Evolutionary conservation across 1,140 invertebrate species (phyloP), one percentile per base, ranked within the genome.

Genomic region (Drosophila funebris): DNA sequence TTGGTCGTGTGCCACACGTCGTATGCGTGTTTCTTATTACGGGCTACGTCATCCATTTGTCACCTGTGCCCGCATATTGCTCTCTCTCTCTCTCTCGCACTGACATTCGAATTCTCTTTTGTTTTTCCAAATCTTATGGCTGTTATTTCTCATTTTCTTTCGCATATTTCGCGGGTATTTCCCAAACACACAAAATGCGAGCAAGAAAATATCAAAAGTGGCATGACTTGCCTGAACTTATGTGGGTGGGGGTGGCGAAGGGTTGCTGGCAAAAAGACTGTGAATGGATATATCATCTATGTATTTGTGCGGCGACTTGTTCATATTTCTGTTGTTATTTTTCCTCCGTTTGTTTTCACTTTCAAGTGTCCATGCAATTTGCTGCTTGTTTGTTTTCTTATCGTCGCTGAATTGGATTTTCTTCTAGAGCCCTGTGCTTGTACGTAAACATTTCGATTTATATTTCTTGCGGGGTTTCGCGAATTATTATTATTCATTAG

Each of bases 11-110:
- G 83, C 63, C 82, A 87, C 83, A 82, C 68, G 82, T 75, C 83
- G 82, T 87, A 87, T 87, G 83, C 78, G 83, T 88, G 82, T 88
- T 87, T 81, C 78, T 82, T 82, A 75, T 78, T 62, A 67, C 18
- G 57, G 64, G 43, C 81, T 88, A 87, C 83, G 83, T 88, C 84
- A 89, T 88, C 76, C 61, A 31, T 74, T 60, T 67, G 66, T 78
- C 83, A 87, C 78, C 83, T 87, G 77, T 66, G 46, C 48, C 57
- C 36, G 66, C 60, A 48, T 31, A 24, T 39, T 72, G 24, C n/a
- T 24, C 44, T 39, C 18, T 39, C 39, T 60, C 39, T 50, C 7
- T 24, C 6, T 4, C 14, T 13, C 9, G 18, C 37, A 33, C 6
- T 56, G 20, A 13, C 29, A 18, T 29, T 43, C 36, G 13, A 22